Base-by-base conservation (phyloP, 2,888 invertebrate genomes). In the Xestia rhomboidea region DNA sequence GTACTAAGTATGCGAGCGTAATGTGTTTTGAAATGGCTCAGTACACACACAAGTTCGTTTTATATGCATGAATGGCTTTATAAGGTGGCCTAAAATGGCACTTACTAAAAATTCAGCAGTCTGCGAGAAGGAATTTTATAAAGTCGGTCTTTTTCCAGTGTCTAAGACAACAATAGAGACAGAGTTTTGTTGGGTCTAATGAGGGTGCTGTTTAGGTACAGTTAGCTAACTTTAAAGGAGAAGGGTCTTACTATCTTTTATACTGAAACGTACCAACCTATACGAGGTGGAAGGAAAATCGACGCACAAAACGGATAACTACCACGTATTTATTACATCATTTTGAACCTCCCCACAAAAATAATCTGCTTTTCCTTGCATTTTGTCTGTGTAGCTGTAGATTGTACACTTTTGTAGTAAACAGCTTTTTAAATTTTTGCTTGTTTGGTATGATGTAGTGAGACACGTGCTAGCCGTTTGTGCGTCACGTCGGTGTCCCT, bases 61-160 rank as follows among this genome's bases (percentile, higher is more conserved):
- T 62, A 57, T 73, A 83, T 81, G 64, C 74, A 81, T 78, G 72
- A 70, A 85, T 46, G 27, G 41, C 77, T 73, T 66, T 46, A 68
- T 72, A 57, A 38, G n/a, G 62, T 63, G 15, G 38, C 13, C 13
- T 27, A 41, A 75, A 57, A 69, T 67, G 44, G 69, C n/a, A 44
- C 30, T 51, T 75, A 76, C 54, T 54, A 67, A 51, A 76, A 76
- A 82, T 70, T 71, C 60, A 68, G 49, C 63, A 67, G 57, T 63
- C 21, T 68, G 18, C 49, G 73, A 18, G 44, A 64, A 64, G 34
- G 24, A 70, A 30, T 79, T 69, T 69, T 67, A 49, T 62, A 62
- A 57, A 62, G 44, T 34, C 11, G 34, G 60, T 27, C 44, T 57
- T 68, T 60, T 27, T 73, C 18, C 30, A 57, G 51, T 54, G 60